Base-by-base conservation (phyloP, 2,113 vertebrate genomes). In the Corynorhinus townsendii region DNA sequence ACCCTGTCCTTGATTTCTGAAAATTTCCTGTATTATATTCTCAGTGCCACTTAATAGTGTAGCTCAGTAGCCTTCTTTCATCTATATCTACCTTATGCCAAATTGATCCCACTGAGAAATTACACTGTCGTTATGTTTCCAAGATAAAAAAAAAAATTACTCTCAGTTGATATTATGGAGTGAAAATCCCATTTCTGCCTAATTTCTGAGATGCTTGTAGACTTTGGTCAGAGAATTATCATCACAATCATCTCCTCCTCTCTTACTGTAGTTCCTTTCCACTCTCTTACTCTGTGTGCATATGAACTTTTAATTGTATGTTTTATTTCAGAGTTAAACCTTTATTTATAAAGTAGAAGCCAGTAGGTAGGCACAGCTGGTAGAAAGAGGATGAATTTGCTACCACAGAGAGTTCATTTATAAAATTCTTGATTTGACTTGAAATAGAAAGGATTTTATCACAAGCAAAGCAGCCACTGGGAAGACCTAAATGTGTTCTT, bases 271-370 rank as follows among this genome's bases (percentile, higher is more conserved):
- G 49, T 24, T n/a, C 16, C 49, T 69, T 59, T 12, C 30, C 17
- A 28, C 19, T n/a, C 35, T 71, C 8, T 35, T 89, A 19, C 40
- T 72, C 72, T 54, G 54, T 20, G 1, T 91, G 38, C 7, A 89
- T 33, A 68, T 76, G 56, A 76, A 91, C 56, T 89, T 94, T 35
- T 91, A 94, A 95, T 85, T 87, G 11, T 84, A 30, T 93, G 47
- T 71, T 96, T 95, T 92, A 92, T 82, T 85, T 95, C 66, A 93
- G n/a, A 82, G 40, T 64, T 91, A 95, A 95, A 62, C 56, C 66
- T 80, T 81, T 81, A 96, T 94, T 89, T 68, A 79, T 94, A 93
- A 94, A 93, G 40, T 28, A 91, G 59, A 92, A 92, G 33, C 3
- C 85, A 92, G 85, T 93, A 62, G 92, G 72, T 93, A 89, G 43